Conservation (phyloP, 2,888 invertebrate genomes). For the Ophion costatus region DNA sequence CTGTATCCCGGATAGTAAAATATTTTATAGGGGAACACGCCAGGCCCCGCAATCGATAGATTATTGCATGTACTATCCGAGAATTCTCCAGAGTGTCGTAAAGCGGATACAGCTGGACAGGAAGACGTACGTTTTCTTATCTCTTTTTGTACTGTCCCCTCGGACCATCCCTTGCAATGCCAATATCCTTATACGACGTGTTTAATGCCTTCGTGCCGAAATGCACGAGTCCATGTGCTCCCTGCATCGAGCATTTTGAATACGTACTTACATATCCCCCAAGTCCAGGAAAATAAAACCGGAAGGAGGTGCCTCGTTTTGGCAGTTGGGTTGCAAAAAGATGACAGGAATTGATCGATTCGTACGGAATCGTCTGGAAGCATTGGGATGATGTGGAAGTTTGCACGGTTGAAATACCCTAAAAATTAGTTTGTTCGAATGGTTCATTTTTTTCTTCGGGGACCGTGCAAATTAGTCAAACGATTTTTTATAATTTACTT, state of each 20-base stretch:
- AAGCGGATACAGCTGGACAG: constrained; percentile 69
- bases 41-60: constrained; percentile 69
- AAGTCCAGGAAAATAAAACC: not conserved
- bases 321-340: not conserved
- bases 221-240: constrained; percentile 49
- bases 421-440: not conserved
- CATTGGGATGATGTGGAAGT: not conserved
- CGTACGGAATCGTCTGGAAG: not conserved
- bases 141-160: constrained; percentile 48
- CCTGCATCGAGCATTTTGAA: constrained; percentile 37
- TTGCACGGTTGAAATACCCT: not conserved
- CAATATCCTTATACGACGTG: constrained; percentile 67
- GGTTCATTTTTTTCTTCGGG: not conserved
- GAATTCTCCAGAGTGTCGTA: constrained; percentile 70
- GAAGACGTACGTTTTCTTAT: constrained; percentile 66
- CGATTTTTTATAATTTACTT: no score
- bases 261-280: constrained; percentile 6
- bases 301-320: not conserved
- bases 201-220: constrained; percentile 63
- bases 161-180: constrained; percentile 51
- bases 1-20: constrained; percentile 60
- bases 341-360: not conserved
- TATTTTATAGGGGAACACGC: constrained; percentile 67
- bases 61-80: constrained; percentile 67
- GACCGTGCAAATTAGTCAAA: not conserved